phyloP scores from a whole-genome alignment of 2,888 invertebrate genomes.

The Heliconius ismenius region DNA sequence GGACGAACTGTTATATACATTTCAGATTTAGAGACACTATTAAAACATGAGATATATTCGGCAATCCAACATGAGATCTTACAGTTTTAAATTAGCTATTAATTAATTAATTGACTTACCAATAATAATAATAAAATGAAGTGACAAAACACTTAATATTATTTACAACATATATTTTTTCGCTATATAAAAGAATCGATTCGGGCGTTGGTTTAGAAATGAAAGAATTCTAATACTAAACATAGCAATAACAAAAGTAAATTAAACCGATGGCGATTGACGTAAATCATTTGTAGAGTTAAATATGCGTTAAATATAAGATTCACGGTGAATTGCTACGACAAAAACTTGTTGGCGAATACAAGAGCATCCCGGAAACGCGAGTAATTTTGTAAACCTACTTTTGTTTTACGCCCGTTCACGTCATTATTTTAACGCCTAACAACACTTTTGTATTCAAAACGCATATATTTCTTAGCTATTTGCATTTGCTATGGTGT shows the following conservation, averaged over 20 bases:
- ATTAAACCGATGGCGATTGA: not conserved
- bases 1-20: slow-evolving; percentile 6
- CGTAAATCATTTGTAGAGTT: slow-evolving; percentile 2
- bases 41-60: not conserved
- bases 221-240: not conserved
- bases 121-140: no score
- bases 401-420: slow-evolving; percentile 47
- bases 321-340: slow-evolving; percentile 17
- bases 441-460: slow-evolving; percentile 53
- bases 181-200: not conserved
- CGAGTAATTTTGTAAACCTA: slow-evolving; percentile 44
- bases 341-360: slow-evolving; percentile 44
- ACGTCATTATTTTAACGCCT: slow-evolving; percentile 54
- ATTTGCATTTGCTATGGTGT: not conserved
- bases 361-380: slow-evolving; percentile 51
- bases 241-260: not conserved
- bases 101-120: no score
- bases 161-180: not conserved
- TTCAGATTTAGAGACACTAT: not conserved
- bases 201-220: not conserved
- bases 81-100: no score
- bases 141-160: no score
- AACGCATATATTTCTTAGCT: slow-evolving; percentile 46
- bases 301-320: slow-evolving; percentile 25
- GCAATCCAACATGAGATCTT: no score